Evolutionary conservation across 2,797 vertebrate species (phyloP).

Genomic region (Caiman crocodilus): DNA sequence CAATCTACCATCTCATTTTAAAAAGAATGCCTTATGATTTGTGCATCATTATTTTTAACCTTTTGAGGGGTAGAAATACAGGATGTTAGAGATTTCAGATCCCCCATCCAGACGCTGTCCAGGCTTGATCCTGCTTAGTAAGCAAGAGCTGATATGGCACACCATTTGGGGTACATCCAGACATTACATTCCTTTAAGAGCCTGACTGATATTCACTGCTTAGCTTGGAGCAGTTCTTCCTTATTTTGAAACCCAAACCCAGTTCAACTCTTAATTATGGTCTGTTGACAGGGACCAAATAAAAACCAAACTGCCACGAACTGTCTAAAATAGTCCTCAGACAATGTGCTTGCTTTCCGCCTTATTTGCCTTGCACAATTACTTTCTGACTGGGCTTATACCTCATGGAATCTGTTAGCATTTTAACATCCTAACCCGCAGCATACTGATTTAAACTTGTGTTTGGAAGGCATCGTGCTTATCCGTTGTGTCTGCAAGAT

Average conservation of each 20-base stretch:
- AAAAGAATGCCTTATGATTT: not conserved
- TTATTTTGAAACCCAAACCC: not conserved
- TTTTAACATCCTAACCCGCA: not conserved
- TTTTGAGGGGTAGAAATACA: not conserved
- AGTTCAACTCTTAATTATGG: not conserved
- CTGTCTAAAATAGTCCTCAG: not conserved
- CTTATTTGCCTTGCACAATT: not conserved
- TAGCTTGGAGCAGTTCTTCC: not conserved
- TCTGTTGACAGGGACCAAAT: not conserved
- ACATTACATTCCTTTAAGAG: not conserved
- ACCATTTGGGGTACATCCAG: not conserved
- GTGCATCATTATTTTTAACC: not conserved
- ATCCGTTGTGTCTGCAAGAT: not conserved
- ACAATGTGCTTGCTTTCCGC: not conserved
- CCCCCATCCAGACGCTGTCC: not conserved
- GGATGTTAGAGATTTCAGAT: not conserved
- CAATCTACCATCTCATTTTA: not conserved
- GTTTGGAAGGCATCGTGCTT: not conserved
- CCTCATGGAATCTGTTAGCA: not conserved
- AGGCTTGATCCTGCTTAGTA: not conserved
- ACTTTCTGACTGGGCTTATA: not conserved
- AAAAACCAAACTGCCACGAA: not conserved
- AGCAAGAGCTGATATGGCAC: not conserved
- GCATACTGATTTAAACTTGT: not conserved
- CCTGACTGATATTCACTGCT: not conserved